Base-by-base conservation (phyloP, 2,888 invertebrate species). In the Stictocephala bisonia region DNA sequence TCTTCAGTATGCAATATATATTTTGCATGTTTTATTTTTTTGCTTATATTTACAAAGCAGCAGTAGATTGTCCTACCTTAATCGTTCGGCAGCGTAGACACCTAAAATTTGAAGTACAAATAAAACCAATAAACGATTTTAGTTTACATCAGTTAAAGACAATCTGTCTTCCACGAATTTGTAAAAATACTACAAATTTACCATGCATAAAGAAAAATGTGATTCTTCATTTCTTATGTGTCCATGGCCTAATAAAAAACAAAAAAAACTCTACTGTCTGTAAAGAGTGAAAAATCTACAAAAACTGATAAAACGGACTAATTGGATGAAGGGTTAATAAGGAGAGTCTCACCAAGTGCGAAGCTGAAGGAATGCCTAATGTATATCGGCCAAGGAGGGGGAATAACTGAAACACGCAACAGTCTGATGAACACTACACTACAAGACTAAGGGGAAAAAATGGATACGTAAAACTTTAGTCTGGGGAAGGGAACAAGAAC, bases 181-280 rank as follows among this genome's bases (percentile, higher is more conserved):
- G 40, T 35, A 6, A 31, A 53, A 53, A 40, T n/a, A 60, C 60
- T 60, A 60, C 4, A 9, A 22, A 22, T n/a, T n/a, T n/a, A n/a
- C 18, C 60, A 60, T 60, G 60, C 60, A 60, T 60, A 22, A 60
- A 60, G 60, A 31, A 60, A 60, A 60, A 60, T 40, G 56, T 35
- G 60, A 35, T 31, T 29, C 6, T 11, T 56, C 31, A 22, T n/a
- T n/a, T 60, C 1, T 18, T 40, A 35, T 40, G 60, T 60, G 60
- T 60, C 40, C 35, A 15, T 56, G 24, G 24, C 9, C 26, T 26
- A 40, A 24, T 35, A 60, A 60, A 53, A 53, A 7, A 56, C 6
- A 60, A 64, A 41, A 2, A 18, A 60, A 40, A 60, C 40, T 60
- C 64, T 64, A 44, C 64, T 24, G 18, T 26, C 18, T 22, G 2